Conservation (phyloP, 2,113 vertebrate genomes). For the rat (Rattus norvegicus) region DNA sequence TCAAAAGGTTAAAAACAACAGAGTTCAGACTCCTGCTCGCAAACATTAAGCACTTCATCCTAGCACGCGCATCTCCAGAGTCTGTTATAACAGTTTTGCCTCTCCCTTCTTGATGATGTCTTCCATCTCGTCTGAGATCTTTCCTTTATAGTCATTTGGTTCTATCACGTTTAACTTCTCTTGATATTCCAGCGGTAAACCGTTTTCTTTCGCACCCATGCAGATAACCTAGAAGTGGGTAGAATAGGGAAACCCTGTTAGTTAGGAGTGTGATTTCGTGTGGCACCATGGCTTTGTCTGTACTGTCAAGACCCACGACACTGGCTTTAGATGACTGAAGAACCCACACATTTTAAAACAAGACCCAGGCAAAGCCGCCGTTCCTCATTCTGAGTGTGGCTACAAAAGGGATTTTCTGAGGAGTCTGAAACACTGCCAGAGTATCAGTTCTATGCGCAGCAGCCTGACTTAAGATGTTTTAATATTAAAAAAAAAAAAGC, state of each 20-base stretch:
- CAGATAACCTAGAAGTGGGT: conserved; percentile 89
- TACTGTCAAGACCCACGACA: neutral
- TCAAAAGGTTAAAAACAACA: neutral
- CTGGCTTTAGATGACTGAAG: conserved; percentile 9
- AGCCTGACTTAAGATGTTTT: neutral
- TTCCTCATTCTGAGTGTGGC: neutral
- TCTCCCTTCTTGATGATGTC: conserved; percentile 80
- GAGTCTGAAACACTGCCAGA: neutral
- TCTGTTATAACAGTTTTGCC: conserved; percentile 53
- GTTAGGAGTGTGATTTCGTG: conserved; percentile 37
- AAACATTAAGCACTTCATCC: conserved; percentile 16
- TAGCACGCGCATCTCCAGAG: neutral
- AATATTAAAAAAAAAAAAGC: conserved; percentile 13
- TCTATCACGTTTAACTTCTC: conserved; percentile 90
- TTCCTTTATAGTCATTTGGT: conserved; percentile 92
- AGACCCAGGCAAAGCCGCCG: neutral
- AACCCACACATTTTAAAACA: neutral
- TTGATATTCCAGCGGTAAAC: conserved; percentile 91
- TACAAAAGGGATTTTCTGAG: neutral
- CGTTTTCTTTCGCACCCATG: conserved; percentile 93
- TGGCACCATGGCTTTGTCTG: neutral
- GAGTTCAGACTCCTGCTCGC: neutral
- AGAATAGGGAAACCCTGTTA: conserved; percentile 31
- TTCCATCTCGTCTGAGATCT: conserved; percentile 90
- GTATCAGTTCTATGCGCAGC: neutral